phyloP scores from a whole-genome alignment of 2,113 vertebrate species.

The Hystrix brachyura region DNA sequence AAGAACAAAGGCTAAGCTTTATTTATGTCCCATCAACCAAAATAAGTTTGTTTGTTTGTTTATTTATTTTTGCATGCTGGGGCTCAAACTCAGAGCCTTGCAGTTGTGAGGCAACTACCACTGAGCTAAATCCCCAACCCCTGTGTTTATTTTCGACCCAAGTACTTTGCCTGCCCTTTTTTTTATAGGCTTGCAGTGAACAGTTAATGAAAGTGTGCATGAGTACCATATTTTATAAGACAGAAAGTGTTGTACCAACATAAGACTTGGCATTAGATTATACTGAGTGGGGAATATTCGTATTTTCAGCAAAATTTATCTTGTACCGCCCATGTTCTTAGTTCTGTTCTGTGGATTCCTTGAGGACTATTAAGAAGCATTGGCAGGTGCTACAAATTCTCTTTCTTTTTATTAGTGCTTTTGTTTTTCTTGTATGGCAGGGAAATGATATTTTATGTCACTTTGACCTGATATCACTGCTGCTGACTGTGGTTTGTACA shows the following conservation, averaged over 20 bases:
- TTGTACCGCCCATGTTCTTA: slow-evolving; percentile 44
- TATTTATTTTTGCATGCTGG: too few relatives aligned
- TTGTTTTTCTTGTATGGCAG: slow-evolving; percentile 71
- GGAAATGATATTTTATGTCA: slow-evolving; percentile 73
- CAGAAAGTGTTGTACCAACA: not conserved
- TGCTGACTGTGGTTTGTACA: slow-evolving; percentile 56
- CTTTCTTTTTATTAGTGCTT: slow-evolving; percentile 67
- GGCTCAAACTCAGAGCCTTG: too few relatives aligned
- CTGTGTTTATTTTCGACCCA: slow-evolving; percentile 40
- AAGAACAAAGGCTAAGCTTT: not conserved
- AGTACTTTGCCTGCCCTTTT: not conserved
- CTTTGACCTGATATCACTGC: slow-evolving; percentile 67
- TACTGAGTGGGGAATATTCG: slow-evolving; percentile 24
- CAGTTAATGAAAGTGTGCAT: not conserved
- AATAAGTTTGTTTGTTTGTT: not conserved
- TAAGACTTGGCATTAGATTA: slow-evolving; percentile 53
- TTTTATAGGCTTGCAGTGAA: not conserved
- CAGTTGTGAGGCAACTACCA: too few relatives aligned
- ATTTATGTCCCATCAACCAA: not conserved
- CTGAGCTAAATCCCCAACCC: too few relatives aligned
- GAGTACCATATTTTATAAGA: slow-evolving; percentile 52
- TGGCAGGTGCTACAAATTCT: slow-evolving; percentile 65
- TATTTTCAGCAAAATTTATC: slow-evolving; percentile 71
- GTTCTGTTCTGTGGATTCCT: slow-evolving; percentile 54
- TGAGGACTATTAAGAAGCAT: slow-evolving; percentile 62